Percentiles rank a stretch among this genome's conserved stretches.
phyloP scores from a whole-genome alignment of 1,140 invertebrate species.

The Drosophila watanabei region DNA sequence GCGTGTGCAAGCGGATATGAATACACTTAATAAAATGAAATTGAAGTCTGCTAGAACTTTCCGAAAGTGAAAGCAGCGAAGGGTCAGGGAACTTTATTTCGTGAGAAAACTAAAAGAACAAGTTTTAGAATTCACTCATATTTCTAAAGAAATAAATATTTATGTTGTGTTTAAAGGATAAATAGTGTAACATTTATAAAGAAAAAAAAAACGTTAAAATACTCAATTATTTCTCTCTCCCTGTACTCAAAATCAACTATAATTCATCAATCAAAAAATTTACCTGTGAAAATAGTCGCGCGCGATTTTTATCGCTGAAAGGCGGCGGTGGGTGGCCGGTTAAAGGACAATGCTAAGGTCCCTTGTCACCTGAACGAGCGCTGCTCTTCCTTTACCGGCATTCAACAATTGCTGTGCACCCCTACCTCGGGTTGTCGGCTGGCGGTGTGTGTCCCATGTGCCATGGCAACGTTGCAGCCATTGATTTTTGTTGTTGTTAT shows the following conservation, averaged over 20 bases:
- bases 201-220: background rate
- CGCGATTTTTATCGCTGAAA: slow-evolving; percentile 71
- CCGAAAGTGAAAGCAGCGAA: background rate
- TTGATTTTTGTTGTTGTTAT: slow-evolving; percentile 75
- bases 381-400: slow-evolving; percentile 30
- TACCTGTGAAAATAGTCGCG: slow-evolving; percentile 50
- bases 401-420: slow-evolving; percentile 63
- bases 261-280: slow-evolving; percentile 60
- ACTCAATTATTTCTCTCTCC: background rate
- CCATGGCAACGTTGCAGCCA: slow-evolving; percentile 76
- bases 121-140: no score
- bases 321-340: slow-evolving; percentile 12
- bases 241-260: background rate
- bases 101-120: background rate
- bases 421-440: background rate
- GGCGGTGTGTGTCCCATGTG: slow-evolving; percentile 29
- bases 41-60: background rate
- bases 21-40: background rate
- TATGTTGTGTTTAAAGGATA: background rate
- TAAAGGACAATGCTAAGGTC: slow-evolving; percentile 35
- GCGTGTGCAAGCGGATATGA: background rate
- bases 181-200: no score
- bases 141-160: background rate
- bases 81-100: background rate
- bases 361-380: slow-evolving; percentile 53